Evolutionary conservation across 1,140 invertebrate genomes (phyloP), one percentile per base, ranked within the genome.

Genomic region (Macrobrachium rosenbergii): DNA sequence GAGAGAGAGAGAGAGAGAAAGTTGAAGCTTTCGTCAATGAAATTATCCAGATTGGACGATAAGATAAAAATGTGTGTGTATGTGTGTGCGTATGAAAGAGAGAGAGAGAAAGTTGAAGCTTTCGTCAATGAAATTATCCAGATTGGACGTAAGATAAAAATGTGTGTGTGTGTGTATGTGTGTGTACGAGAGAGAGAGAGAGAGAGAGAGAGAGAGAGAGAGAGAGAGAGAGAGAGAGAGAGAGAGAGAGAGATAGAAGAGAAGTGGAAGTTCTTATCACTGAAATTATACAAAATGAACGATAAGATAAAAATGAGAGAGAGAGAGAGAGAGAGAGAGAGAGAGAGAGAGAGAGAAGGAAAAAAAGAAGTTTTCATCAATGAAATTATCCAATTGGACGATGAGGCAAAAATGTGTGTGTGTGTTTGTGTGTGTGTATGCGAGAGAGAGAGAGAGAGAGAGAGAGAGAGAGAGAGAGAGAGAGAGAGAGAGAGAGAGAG

Each of bases 401-500:
- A 37, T 2, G 14, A 43, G 28, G 8, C 12, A 37, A 43, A 37
- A 37, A 37, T 3, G 28, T 37, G 28, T 37, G 28, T 37, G 21
- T 64, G 16, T 64, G 16, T 21, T 2, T 17, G n/a, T n/a, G n/a
- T n/a, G n/a, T n/a, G n/a, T n/a, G n/a, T n/a, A n/a, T n/a, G n/a
- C n/a, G 16, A 17, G 62, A 64, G 16, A 64, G 62, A 64, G 62
- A 21, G 16, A 64, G 21, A 73, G 69, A 37, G 21, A 73, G 79
- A 28, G 16, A 17, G 62, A 64, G 16, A 64, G 62, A 64, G 62
- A 21, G 16, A 64, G 21, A 73, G 69, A 37, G 21, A 73, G 79
- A 28, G 52, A 81, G 60, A 64, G 79, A 62, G 79, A 81, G 59
- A 62, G 60, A 63, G 60, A 64, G 23, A 64, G 79, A 37, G 79